These are phyloP conservation scores for Pituophis catenifer DNA, from an alignment of 2,113 vertebrate species.

Conservation along the genomic window DNA sequence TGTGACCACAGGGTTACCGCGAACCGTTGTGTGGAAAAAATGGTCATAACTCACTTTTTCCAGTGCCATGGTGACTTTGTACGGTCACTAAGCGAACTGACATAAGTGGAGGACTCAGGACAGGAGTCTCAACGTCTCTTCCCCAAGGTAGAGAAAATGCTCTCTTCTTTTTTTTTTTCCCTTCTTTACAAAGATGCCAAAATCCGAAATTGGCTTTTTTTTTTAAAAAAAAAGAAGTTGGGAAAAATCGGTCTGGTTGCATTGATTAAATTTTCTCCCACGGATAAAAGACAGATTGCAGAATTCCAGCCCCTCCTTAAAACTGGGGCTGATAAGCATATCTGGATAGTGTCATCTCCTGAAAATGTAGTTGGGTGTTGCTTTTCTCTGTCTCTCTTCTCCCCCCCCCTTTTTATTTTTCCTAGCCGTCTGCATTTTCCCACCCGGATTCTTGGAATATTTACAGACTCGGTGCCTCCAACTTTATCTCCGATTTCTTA, in stretches of 20 bases:
- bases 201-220: too few relatives aligned
- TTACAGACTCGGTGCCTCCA: background rate
- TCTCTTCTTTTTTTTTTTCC: too few relatives aligned
- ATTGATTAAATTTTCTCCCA: background rate
- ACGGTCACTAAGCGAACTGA: too few relatives aligned
- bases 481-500: background rate
- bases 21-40: too few relatives aligned
- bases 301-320: background rate
- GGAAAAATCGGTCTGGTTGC: background rate
- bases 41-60: too few relatives aligned
- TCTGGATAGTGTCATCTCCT: background rate
- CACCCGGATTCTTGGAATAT: background rate
- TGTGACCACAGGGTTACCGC: too few relatives aligned
- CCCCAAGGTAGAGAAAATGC: too few relatives aligned
- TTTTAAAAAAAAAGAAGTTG: background rate
- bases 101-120: too few relatives aligned
- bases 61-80: too few relatives aligned
- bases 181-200: too few relatives aligned
- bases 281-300: background rate
- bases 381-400: rapidly evolving
- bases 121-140: too few relatives aligned
- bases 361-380: too few relatives aligned
- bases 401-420: background rate
- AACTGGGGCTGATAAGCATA: background rate
- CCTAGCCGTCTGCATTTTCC: background rate